Base-by-base conservation (phyloP, 1,140 invertebrate genomes). In the Fragariocoptes setiger region DNA sequence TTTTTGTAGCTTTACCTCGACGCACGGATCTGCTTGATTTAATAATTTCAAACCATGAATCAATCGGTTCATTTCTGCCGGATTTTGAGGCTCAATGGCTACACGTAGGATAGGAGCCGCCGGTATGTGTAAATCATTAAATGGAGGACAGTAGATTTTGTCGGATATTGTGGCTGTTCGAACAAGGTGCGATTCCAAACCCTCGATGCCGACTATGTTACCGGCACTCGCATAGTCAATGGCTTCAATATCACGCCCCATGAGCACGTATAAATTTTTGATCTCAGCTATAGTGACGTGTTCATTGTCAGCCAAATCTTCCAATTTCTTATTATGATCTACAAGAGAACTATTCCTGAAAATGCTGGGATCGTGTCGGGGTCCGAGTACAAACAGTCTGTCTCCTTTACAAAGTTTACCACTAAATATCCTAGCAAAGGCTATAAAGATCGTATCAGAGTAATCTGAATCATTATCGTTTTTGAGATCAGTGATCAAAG, bases 351-450 rank as follows among this genome's bases (percentile, higher is more conserved):
- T 1, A 37, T 44, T 18, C 1, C 18, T 4, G 20, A 14, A 15
- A 18, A 16, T 5, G 18, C 4, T 35, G 1, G 78, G 82, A 60
- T 83, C 69, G 60, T 86, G 80, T 60, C 85, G 85, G 4, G 83
- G 80, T 4, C 79, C 72, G 4, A 92, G 59, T 21, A 86, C 74
- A 59, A 72, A 92, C 12, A 72, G 44, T 50, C 69, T 67, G 48
- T 71, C 65, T n/a, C 78, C 82, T 50, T 66, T 65, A 43, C 56
- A 68, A 4, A 94, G 50, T 38, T 62, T 74, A 5, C 88, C 86
- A 57, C 80, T 90, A 55, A 82, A 94, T 22, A 94, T 66, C 51
- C 86, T 65, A 15, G 82, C 80, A 65, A 95, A 86, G 2, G 80
- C 88, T 44, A 97, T 64, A 53, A 94, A 76, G 42, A 67, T 68